Evolutionary conservation across 1,140 invertebrate species (phyloP), one percentile per base, ranked within the genome.

Genomic region (Colletes latitarsis): DNA sequence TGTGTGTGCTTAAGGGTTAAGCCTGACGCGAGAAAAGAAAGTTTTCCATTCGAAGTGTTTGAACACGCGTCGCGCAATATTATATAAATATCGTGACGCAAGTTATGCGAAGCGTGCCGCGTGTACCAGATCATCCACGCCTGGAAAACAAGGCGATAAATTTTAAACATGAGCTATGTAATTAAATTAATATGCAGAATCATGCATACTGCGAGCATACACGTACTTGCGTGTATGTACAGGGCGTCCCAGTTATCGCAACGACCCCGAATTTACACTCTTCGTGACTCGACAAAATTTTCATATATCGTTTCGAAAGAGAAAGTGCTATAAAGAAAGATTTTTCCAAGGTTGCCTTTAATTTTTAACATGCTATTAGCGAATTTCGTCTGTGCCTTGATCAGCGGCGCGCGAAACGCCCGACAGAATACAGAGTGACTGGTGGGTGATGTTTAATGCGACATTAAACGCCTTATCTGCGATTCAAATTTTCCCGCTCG

Each of bases 131-230:
- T 81, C 63, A 70, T 62, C 78, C 53, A 70, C 58, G 67, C 49
- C 41, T 15, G 49, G 39, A 63, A 68, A 63, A 71, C 74, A 70
- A 58, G 60, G 70, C 55, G 64, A 64, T 82, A 82, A 77, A 82
- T 62, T 52, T 74, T 8, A 49, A 52, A 46, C 46, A 64, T 30
- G 58, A 74, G 60, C 69, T 41, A 69, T n/a, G 21, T 62, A 71
- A 49, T 49, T 77, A 71, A 49, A 82, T 77, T 83, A 81, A 81
- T 81, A 81, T 66, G 52, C 72, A 12, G 15, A 58, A 55, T 49
- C 66, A 19, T 52, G 75, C 75, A 15, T 55, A 67, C 71, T 64
- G 68, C 70, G 69, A 43, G 58, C 43, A 58, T 53, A 74, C 49
- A 68, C 70, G 52, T 43, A 39, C 43, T 43, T 30, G 55, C 30